Conservation (phyloP, 2,797 vertebrate species). For the Bovichtus diacanthus region DNA sequence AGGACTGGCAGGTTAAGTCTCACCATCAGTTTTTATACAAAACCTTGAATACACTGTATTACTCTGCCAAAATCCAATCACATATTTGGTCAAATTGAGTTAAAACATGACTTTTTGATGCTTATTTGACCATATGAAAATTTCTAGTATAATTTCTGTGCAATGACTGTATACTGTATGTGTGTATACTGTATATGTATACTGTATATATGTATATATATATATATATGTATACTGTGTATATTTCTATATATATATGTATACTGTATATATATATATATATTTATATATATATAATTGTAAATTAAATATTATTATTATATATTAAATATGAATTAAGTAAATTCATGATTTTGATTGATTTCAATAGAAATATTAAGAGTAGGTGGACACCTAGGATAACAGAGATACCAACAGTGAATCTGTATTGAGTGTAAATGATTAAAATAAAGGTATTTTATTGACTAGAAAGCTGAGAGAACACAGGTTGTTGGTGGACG, state of each 20-base stretch:
- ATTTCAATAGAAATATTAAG: constrained; percentile 5
- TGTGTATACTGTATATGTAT: too few species aligned
- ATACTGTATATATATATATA: too few species aligned
- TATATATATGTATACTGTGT: too few species aligned
- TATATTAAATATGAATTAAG: too few species aligned
- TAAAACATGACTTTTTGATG: neutral
- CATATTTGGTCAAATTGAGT: neutral
- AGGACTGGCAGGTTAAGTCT: neutral
- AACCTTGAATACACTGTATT: neutral
- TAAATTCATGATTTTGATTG: neutral
- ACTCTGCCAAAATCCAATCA: neutral
- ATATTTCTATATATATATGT: neutral
- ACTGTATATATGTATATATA: too few species aligned
- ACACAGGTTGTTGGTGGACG: neutral
- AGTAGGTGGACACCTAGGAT: neutral
- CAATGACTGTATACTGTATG: too few species aligned
- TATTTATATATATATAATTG: neutral
- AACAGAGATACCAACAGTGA: neutral
- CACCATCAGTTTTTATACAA: neutral
- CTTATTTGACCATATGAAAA: neutral
- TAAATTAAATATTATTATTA: too few species aligned
- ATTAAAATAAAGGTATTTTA: neutral
- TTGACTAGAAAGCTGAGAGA: neutral
- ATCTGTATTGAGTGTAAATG: neutral
- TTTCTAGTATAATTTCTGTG: neutral